These are phyloP conservation scores for Adineta ricciae DNA, from an alignment of 2,888 invertebrate genomes.

Conservation along the genomic window DNA sequence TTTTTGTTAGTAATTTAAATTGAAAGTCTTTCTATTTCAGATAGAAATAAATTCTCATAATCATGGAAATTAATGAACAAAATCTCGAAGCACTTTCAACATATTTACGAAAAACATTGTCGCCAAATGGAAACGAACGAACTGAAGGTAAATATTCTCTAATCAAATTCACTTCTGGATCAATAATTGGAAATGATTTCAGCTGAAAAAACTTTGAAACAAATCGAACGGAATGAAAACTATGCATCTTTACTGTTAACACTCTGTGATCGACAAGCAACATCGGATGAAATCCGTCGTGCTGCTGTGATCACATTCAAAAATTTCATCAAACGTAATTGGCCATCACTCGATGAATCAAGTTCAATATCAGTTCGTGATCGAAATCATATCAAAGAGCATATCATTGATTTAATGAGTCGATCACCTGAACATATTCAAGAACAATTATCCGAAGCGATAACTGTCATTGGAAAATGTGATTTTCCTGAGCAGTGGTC, in stretches of 20 bases:
- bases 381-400: slow-evolving; percentile 66
- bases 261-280: slow-evolving; percentile 64
- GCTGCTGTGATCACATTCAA: slow-evolving; percentile 89
- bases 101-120: neutral
- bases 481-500: slow-evolving; percentile 97
- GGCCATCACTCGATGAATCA: slow-evolving; percentile 54
- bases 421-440: slow-evolving; percentile 79
- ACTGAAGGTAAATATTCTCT: neutral
- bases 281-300: slow-evolving; percentile 70
- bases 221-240: slow-evolving; percentile 77
- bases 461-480: slow-evolving; percentile 84
- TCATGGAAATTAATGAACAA: slow-evolving; percentile 12
- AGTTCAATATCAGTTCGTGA: slow-evolving; percentile 54
- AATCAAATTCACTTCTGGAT: too few relatives aligned
- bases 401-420: slow-evolving; percentile 83
- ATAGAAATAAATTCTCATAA: slow-evolving; percentile 2
- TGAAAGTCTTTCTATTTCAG: slow-evolving; percentile 35
- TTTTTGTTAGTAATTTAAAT: neutral
- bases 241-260: slow-evolving; percentile 75
- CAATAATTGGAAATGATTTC: slow-evolving; percentile 38
- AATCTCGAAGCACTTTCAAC: slow-evolving; percentile 2
- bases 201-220: slow-evolving; percentile 84
- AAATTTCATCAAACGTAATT: slow-evolving; percentile 88
- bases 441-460: slow-evolving; percentile 75
- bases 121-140: neutral